Evolutionary conservation across 1,140 invertebrate species (phyloP).

Genomic region (Drosophila neocordata): DNA sequence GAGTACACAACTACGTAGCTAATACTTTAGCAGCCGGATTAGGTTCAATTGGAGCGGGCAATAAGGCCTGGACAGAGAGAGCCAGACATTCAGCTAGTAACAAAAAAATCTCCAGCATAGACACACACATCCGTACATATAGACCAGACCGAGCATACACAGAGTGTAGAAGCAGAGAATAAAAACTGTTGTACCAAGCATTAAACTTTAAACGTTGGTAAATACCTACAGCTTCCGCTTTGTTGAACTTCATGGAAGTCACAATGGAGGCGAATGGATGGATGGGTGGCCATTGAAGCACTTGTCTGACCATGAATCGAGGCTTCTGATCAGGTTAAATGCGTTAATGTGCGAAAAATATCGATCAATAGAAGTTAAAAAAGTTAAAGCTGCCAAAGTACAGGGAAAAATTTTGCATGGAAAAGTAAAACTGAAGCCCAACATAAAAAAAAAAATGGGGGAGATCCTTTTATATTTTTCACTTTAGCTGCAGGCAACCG

Average conservation of each 20-base stretch:
- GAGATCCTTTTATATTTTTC: constrained; percentile 12
- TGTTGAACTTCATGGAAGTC: constrained; percentile 59
- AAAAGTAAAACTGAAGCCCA: not conserved
- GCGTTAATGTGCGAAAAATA: not conserved
- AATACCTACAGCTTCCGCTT: constrained; percentile 80
- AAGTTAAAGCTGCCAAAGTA: not conserved
- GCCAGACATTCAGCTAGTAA: constrained; percentile 24
- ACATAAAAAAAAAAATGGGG: not conserved
- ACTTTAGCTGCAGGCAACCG: not conserved
- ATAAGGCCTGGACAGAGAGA: constrained; percentile 18
- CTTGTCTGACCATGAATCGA: not conserved
- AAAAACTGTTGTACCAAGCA: constrained; percentile 72
- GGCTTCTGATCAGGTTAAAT: not conserved
- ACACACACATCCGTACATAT: constrained; percentile 21
- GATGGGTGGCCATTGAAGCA: constrained; percentile 29
- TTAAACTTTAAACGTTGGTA: constrained; percentile 80
- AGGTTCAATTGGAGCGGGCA: constrained; percentile 74
- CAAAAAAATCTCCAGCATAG: constrained; percentile 58
- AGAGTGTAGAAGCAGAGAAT: constrained; percentile 20
- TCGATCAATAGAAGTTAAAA: not conserved
- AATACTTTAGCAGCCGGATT: constrained; percentile 80
- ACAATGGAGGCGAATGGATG: constrained; percentile 46
- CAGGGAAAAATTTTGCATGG: not conserved
- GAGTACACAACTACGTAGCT: constrained; percentile 79
- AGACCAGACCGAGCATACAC: constrained; percentile 22